Base-by-base conservation (phyloP, 92 coral and sea anemone genomes). In the Metridium senile region DNA sequence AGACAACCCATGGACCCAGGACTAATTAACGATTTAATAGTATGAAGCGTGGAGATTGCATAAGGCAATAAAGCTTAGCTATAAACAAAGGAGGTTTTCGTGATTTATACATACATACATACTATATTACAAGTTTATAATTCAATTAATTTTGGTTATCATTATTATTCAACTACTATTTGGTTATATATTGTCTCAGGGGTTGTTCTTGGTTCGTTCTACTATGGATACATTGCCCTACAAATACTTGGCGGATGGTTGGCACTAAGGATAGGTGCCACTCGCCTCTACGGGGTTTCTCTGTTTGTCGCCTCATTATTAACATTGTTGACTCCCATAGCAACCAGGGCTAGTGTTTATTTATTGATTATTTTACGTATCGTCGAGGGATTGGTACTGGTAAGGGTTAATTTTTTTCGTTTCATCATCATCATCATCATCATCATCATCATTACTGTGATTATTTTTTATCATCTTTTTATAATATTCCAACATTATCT, bases 181-280 rank as follows among this genome's bases (percentile, higher is more conserved):
- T 6, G 8, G 26, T 74, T 20, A 1, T 74, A 2, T 39, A n/a
- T 45, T 23, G 11, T 27, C 33, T 0, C 51, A 94, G 98, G 98
- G 16, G 83, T 89, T 2, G 92, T 94, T 0, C 91, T 94, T 0
- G 98, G 97, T 0, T 91, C 98, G 30, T 92, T 94, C 70, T 94
- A 92, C 53, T 94, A 92, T 71, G 98, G 98, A 11, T 94, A 94
- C 61, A 80, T 91, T 33, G 78, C 92, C 26, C 74, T 89, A 11
- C 98, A 94, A 57, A 81, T 94, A 56, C 89, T 91, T 11, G 98
- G 97, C 1, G 98, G 94, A 0, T 92, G 94, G 92, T 30, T 94
- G 62, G 97, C 98, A 2, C 30, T 89, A 26, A 89, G 82, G 52
- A 57, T 92, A 0, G 98, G 98, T 22, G 98, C 90, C 25, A 92